phyloP scores from a whole-genome alignment of 2,797 vertebrate species.

The Falco rusticolus region DNA sequence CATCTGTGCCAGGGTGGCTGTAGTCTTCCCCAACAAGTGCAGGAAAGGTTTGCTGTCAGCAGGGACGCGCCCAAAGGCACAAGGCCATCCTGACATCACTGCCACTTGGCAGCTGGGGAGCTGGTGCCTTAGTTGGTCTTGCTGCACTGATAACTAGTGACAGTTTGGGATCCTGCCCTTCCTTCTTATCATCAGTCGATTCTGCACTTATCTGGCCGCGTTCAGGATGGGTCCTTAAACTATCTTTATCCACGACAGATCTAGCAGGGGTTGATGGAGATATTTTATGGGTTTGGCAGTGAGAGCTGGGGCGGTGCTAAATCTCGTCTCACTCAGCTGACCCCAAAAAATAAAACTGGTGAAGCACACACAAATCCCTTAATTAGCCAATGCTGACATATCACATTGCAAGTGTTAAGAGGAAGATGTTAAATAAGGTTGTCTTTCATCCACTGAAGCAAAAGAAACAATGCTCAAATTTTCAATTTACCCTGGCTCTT shows the following conservation, averaged over 20 bases:
- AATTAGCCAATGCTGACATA: conserved; percentile 40
- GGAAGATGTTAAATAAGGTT: conserved; percentile 4
- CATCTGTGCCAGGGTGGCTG: neutral
- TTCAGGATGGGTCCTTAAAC: conserved; percentile 34
- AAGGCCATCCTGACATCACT: neutral
- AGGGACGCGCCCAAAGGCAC: neutral
- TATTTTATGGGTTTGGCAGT: conserved; percentile 36
- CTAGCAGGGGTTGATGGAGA: conserved; percentile 41
- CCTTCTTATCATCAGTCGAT: neutral
- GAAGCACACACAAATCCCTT: conserved; percentile 60
- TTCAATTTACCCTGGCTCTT: neutral
- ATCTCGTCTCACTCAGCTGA: conserved; percentile 23
- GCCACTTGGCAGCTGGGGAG: neutral
- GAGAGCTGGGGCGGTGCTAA: conserved; percentile 4
- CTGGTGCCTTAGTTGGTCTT: neutral
- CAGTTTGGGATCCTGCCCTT: neutral
- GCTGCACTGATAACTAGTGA: conserved; percentile 4
- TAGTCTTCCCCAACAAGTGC: neutral
- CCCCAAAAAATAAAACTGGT: conserved; percentile 44
- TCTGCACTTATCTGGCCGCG: conserved; percentile 19
- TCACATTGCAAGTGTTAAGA: neutral
- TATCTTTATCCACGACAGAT: conserved; percentile 48
- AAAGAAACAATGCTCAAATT: neutral
- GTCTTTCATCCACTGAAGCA: neutral
- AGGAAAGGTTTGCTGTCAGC: neutral